Percentiles rank a stretch among this genome's conserved stretches.
Evolutionary conservation across 2,113 vertebrate genomes (phyloP).

Genomic region (Xyliphius kryptos): DNA sequence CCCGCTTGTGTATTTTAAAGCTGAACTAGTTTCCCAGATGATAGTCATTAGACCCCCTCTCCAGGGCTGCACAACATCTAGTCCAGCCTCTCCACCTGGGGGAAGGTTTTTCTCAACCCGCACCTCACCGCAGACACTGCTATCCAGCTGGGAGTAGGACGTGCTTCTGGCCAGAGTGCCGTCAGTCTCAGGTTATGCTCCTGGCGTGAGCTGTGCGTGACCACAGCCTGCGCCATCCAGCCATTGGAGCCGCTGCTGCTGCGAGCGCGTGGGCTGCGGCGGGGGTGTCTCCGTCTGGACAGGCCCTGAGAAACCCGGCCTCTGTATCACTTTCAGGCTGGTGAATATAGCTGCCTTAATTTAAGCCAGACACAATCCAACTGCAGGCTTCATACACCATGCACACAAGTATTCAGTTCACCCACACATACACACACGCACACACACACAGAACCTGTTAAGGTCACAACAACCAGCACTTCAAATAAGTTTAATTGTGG

Average conservation of each 20-base stretch:
- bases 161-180: constrained; percentile 28
- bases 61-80: constrained; percentile 38
- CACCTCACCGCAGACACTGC: constrained; percentile 11
- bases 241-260: constrained; percentile 20
- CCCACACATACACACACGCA: constrained; percentile 6
- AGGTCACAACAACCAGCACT: constrained; percentile 31
- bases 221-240: constrained; percentile 16
- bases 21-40: constrained; percentile 41
- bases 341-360: constrained; percentile 31
- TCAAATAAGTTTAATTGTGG: constrained; percentile 33
- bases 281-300: constrained; percentile 41
- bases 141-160: not conserved
- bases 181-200: constrained; percentile 39
- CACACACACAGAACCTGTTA: constrained; percentile 28
- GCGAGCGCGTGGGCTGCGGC: constrained; percentile 21
- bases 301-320: constrained; percentile 27
- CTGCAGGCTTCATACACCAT: constrained; percentile 19
- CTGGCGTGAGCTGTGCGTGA: constrained; percentile 16
- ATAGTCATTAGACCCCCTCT: constrained; percentile 41
- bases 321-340: constrained; percentile 40
- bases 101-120: constrained; percentile 31
- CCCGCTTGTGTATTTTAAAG: constrained; percentile 21
- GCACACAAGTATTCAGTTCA: constrained; percentile 1
- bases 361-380: constrained; percentile 34
- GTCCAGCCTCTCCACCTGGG: constrained; percentile 37